Base-by-base conservation (phyloP, 2,113 vertebrate species). In the Fulmarus glacialis region DNA sequence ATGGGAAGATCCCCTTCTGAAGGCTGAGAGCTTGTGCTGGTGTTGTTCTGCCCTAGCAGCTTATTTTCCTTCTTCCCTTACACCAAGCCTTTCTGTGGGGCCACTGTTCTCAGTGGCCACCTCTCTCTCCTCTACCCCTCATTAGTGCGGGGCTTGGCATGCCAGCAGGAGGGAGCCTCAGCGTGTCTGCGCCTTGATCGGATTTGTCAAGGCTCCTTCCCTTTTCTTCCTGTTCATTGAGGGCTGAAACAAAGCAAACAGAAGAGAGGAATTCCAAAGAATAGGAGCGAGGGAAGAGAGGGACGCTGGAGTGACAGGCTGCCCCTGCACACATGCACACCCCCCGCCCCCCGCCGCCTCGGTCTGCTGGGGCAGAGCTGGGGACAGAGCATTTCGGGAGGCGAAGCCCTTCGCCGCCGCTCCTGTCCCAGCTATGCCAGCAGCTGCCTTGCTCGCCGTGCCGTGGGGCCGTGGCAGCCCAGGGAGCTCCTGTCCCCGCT, bases 171-270 rank as follows among this genome's bases (percentile, higher is more conserved):
- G 95, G 94, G 95, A 95, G 91, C 86, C 95, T 94, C 96, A 79
- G 88, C 64, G 9, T 92, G 96, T 93, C 95, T 97, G 21, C 0
- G 86, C 91, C 95, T 97, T 98, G 97, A 98, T 97, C 34, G 93
- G 97, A 97, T 98, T 98, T 98, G 97, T 98, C 97, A 97, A 96
- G 96, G 90, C 95, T 96, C 96, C 91, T 96, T 97, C 50, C 29
- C 93, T 93, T 96, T 96, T 96, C 95, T 96, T 97, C 97, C 97
- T 97, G 94, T 93, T 94, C 96, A 97, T 97, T 98, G 97, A 98
- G 85, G 88, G 87, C 93, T 96, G 91, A 96, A 97, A 98, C 96
- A 97, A 98, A 98, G 96, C 71, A 90, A 96, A 97, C 87, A 95
- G 95, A 95, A 90, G 93, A 94, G 95, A 94, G 93, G 95, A 97